Evolutionary conservation across 2,113 vertebrate species (phyloP).

Genomic region (Pitta sordida): DNA sequence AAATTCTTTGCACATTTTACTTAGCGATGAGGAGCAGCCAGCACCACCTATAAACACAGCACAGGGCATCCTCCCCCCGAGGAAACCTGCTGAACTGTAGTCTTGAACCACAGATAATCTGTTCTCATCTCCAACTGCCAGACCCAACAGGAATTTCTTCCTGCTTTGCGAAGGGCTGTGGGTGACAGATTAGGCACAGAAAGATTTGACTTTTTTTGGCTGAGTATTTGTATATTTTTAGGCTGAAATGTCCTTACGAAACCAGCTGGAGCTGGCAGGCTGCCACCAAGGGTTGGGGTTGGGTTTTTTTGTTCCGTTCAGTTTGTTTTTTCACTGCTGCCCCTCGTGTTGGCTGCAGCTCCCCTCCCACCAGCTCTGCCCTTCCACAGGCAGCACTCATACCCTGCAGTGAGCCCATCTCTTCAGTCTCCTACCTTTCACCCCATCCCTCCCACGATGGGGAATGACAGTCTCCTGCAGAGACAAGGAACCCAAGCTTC

Average conservation of each 20-base stretch:
- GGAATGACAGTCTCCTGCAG: fast-evolving
- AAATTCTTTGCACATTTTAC: neutral
- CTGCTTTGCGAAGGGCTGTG: neutral
- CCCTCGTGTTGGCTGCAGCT: neutral
- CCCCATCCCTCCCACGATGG: fast-evolving
- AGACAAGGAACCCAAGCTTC: neutral
- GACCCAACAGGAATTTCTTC: conserved; percentile 3
- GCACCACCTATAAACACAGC: neutral
- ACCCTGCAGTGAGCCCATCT: neutral
- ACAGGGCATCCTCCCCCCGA: neutral
- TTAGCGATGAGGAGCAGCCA: neutral
- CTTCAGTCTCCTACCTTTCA: neutral
- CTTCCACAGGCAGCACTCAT: neutral
- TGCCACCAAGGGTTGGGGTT: conserved; percentile 3
- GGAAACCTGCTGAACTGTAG: neutral
- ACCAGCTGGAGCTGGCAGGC: conserved; percentile 47
- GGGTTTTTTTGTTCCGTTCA: neutral
- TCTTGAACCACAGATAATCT: neutral
- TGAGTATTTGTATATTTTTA: conserved; percentile 41
- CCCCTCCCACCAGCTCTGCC: neutral
- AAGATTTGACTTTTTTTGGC: conserved; percentile 11
- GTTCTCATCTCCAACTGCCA: neutral
- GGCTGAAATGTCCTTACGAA: conserved; percentile 30
- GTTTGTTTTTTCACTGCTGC: neutral
- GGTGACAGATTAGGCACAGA: neutral